Evolutionary conservation across 1,140 invertebrate species (phyloP), one percentile per base, ranked within the genome.

Genomic region (Zaprionus taronus): DNA sequence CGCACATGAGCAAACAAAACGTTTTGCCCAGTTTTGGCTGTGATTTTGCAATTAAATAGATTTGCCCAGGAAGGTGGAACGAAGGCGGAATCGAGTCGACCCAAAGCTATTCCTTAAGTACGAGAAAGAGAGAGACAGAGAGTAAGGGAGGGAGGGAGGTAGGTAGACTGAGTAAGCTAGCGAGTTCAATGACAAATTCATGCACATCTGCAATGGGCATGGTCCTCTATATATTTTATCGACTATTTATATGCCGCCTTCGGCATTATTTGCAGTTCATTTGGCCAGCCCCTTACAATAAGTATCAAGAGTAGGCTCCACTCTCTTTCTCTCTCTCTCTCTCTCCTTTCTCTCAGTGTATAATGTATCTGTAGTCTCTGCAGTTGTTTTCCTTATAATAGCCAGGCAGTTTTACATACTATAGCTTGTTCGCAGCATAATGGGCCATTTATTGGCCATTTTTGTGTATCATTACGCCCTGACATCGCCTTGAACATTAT

Each of bases 1-100:
- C 26, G 22, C 66, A 79, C 75, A 44, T 51, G 47, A 51, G 47
- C 62, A 68, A 70, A 68, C 71, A 79, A 73, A 76, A 77, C 70
- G 65, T 57, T 61, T 70, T 84, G 73, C 69, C 67, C 84, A 79
- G 49, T 84, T 81, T 89, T 89, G 84, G 84, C 84, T 89, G 84
- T 89, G 84, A 89, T 89, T 89, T 90, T 69, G 85, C 84, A 89
- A 89, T 89, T 89, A 89, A 89, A 89, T 90, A 84, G 84, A 89
- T 89, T 89, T 89, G 49, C 56, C 53, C 57, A 58, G 47, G 47
- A 67, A 64, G 6, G 47, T 22, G n/a, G 24, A 57, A 64, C 49
- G 31, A 69, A 73, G 57, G 34, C 17, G n/a, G 31, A 60, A 36
- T 17, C 14, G 26, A 31, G 36, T 28, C 34, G 51, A 38, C 14